These are phyloP conservation scores for Herminia tarsipennalis DNA, from an alignment of 2,888 invertebrate genomes.

Conservation along the genomic window DNA sequence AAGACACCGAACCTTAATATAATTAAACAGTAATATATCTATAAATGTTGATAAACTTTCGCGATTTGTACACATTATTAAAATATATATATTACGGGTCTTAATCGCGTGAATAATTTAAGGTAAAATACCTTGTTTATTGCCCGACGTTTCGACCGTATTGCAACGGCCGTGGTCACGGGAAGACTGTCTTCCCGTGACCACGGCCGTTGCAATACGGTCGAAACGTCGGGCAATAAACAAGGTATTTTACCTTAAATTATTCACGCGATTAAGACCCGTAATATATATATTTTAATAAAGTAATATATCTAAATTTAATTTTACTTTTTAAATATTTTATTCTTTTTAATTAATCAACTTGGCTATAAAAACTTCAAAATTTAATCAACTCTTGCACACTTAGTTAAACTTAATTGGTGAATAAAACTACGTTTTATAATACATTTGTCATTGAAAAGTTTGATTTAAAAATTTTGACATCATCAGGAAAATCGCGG, in stretches of 20 bases:
- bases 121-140: too few species aligned
- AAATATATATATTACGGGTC: too few species aligned
- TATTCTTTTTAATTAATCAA: conserved; percentile 10
- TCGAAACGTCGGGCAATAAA: too few species aligned
- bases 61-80: too few species aligned
- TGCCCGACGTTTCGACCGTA: too few species aligned
- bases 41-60: not conserved
- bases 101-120: too few species aligned
- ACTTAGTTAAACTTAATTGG: conserved; percentile 2
- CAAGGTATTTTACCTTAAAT: too few species aligned
- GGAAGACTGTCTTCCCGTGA: too few species aligned
- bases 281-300: too few species aligned
- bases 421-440: not conserved
- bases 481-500: not conserved
- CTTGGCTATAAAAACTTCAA: conserved; percentile 2
- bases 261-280: too few species aligned
- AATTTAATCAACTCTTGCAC: conserved; percentile 1
- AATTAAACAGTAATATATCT: not conserved
- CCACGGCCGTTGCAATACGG: too few species aligned
- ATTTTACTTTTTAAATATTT: conserved; percentile 1
- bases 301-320: not conserved
- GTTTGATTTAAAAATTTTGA: not conserved
- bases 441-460: not conserved
- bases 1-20: conserved; percentile 5
- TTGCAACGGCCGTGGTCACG: too few species aligned